phyloP scores from a whole-genome alignment of 1,140 invertebrate species.

The Lordiphosa mommai region DNA sequence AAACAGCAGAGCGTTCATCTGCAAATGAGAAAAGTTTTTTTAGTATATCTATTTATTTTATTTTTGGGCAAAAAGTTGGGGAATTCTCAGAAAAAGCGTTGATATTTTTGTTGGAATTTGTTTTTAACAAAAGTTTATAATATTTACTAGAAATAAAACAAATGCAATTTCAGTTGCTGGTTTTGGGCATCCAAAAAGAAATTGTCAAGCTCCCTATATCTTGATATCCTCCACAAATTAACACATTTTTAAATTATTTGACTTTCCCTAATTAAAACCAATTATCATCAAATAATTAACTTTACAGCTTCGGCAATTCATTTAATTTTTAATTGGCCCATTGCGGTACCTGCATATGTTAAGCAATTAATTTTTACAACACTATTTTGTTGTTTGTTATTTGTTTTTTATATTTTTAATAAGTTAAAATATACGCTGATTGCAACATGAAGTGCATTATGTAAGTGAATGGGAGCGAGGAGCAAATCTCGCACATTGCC shows the following conservation, averaged over 20 bases:
- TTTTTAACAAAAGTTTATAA: too few relatives aligned
- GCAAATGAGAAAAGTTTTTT: conserved; percentile 61
- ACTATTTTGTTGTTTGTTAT: too few relatives aligned
- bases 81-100: neutral
- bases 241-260: too few relatives aligned
- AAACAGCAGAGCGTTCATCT: conserved; percentile 54
- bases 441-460: conserved; percentile 31
- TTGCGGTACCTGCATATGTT: neutral
- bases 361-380: conserved; percentile 47
- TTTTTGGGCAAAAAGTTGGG: conserved; percentile 9
- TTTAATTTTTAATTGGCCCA: conserved; percentile 1
- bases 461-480: neutral
- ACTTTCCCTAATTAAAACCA: too few relatives aligned
- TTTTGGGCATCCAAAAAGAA: too few relatives aligned
- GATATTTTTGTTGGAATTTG: too few relatives aligned
- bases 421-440: conserved; percentile 34
- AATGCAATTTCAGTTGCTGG: too few relatives aligned
- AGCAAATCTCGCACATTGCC: neutral
- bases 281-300: conserved; percentile 4
- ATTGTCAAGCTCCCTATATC: too few relatives aligned
- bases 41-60: conserved; percentile 10
- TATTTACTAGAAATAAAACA: too few relatives aligned
- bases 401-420: conserved; percentile 27
- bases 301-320: conserved; percentile 1
- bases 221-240: too few relatives aligned